Evolutionary conservation across 2,888 invertebrate species (phyloP).

Genomic region (Brachyptera risi): DNA sequence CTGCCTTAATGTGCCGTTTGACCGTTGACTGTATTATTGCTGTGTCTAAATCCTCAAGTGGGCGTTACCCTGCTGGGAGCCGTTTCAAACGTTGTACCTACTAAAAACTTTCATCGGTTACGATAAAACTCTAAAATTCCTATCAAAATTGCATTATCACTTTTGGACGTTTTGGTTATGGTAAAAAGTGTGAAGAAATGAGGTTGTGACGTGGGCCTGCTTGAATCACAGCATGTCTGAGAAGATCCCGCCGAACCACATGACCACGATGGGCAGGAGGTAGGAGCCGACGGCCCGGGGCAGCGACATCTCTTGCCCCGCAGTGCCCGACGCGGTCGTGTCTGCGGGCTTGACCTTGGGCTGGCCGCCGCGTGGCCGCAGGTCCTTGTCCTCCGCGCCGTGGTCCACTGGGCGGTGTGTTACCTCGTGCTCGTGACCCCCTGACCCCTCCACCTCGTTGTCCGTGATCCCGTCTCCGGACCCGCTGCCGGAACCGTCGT

Average conservation of each 20-base stretch:
- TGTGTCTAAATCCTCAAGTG: too few species aligned
- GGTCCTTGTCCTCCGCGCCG: constrained; percentile 32
- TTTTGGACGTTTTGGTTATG: too few species aligned
- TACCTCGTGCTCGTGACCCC: constrained; percentile 42
- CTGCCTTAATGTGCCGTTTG: too few species aligned
- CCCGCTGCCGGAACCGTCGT: constrained; percentile 66
- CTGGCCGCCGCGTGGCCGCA: constrained; percentile 7
- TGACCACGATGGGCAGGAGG: constrained; percentile 75
- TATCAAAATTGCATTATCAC: too few species aligned
- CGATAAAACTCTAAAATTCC: too few species aligned
- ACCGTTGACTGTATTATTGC: too few species aligned
- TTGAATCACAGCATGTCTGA: constrained; percentile 74
- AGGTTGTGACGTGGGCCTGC: neutral
- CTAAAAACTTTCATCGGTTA: too few species aligned
- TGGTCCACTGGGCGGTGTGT: constrained; percentile 29
- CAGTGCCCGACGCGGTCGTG: constrained; percentile 43
- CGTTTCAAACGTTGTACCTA: too few species aligned
- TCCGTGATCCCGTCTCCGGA: constrained; percentile 59
- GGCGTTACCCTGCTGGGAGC: too few species aligned
- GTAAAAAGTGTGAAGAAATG: too few species aligned
- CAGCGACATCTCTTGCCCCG: constrained; percentile 49
- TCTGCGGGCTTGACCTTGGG: constrained; percentile 33
- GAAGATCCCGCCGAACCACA: constrained; percentile 80
- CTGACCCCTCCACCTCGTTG: constrained; percentile 37
- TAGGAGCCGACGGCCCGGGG: constrained; percentile 66